phyloP scores from a whole-genome alignment of 2,888 invertebrate genomes.

The Acrocyrtus sp. region DNA sequence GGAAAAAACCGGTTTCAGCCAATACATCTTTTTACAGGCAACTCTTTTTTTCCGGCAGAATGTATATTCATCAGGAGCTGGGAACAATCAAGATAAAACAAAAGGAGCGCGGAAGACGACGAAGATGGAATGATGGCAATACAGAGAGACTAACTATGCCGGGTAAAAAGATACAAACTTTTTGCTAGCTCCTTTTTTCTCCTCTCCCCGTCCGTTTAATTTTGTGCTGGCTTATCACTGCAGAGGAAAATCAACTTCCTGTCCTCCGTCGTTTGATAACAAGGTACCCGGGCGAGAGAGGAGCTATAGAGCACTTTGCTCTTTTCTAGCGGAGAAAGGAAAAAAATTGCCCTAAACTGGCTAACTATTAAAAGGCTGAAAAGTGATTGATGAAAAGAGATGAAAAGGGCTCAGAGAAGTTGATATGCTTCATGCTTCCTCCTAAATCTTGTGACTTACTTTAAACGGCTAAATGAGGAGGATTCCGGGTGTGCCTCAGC shows the following conservation, averaged over 20 bases:
- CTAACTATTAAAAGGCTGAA: conserved; percentile 29
- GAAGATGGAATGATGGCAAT: conserved; percentile 13
- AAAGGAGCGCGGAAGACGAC: not conserved
- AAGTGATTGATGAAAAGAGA: conserved; percentile 35
- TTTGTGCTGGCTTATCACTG: not conserved
- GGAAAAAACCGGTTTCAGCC: conserved; percentile 7
- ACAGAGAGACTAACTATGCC: too few species aligned
- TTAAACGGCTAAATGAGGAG: too few species aligned
- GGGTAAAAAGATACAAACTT: conserved; percentile 20
- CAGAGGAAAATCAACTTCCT: not conserved
- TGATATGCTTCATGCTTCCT: not conserved
- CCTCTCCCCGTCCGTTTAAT: not conserved
- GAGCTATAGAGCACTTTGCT: conserved; percentile 10
- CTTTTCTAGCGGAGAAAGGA: too few species aligned
- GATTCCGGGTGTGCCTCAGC: too few species aligned
- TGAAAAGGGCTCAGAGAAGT: not conserved
- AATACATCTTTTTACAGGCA: conserved; percentile 3
- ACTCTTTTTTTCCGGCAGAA: not conserved
- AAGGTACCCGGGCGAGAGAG: not conserved
- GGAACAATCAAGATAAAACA: not conserved
- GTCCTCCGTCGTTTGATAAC: not conserved
- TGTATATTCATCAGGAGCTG: not conserved
- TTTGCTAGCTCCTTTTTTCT: not conserved
- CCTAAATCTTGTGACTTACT: not conserved
- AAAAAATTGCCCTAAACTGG: too few species aligned